These are phyloP conservation scores for Sceloporus undulatus DNA, from an alignment of 2,113 vertebrate genomes.

Conservation along the genomic window DNA sequence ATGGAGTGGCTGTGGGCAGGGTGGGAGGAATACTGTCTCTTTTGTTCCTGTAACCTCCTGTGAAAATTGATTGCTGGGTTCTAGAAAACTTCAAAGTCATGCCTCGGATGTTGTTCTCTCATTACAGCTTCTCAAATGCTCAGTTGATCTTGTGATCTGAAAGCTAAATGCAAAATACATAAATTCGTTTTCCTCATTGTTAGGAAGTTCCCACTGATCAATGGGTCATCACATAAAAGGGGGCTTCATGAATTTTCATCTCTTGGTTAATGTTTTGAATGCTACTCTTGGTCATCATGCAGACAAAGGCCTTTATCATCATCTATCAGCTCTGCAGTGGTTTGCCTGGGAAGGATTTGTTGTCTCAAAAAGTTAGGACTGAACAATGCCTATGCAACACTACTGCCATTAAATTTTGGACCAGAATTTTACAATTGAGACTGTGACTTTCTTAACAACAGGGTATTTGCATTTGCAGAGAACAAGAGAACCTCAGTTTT, in stretches of 20 bases:
- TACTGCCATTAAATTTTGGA: background rate
- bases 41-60: conserved; percentile 19
- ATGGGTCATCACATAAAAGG: conserved; percentile 26
- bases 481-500: background rate
- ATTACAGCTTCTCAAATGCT: conserved; percentile 50
- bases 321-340: rapidly evolving
- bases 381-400: background rate
- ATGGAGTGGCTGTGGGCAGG: background rate
- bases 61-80: conserved; percentile 15
- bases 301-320: rapidly evolving
- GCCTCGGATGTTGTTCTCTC: conserved; percentile 23
- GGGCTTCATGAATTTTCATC: background rate
- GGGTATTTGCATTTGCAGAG: background rate
- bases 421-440: background rate
- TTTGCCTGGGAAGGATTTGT: background rate
- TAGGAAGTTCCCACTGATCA: conserved; percentile 55
- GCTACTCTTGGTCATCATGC: background rate
- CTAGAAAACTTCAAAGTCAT: conserved; percentile 1
- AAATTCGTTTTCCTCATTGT: conserved; percentile 50
- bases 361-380: background rate
- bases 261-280: conserved; percentile 6
- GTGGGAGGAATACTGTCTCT: background rate
- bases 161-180: conserved; percentile 67
- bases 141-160: conserved; percentile 63
- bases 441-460: background rate